phyloP scores from a whole-genome alignment of 2,888 invertebrate genomes.

The Drosophila ustulata region DNA sequence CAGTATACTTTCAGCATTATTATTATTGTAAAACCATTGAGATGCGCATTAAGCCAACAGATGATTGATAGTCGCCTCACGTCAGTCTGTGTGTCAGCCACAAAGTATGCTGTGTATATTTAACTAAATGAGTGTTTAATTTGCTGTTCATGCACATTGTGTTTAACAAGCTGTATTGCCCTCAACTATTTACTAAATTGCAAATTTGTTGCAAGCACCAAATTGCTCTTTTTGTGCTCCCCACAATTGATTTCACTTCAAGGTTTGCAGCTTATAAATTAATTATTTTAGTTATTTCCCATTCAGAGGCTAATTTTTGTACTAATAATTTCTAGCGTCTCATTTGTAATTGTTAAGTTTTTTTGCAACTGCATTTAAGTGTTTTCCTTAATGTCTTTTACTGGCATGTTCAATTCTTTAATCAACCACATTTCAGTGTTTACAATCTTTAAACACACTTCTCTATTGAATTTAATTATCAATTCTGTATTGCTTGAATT shows the following conservation, averaged over 20 bases:
- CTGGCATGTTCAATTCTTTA: too few relatives aligned
- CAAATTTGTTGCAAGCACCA: not conserved
- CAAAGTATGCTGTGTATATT: constrained; percentile 24
- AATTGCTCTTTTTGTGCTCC: not conserved
- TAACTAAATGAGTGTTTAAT: constrained; percentile 26
- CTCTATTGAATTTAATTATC: too few relatives aligned
- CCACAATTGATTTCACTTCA: not conserved
- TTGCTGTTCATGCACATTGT: constrained; percentile 8
- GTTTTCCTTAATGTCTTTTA: too few relatives aligned
- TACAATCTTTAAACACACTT: too few relatives aligned
- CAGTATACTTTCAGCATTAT: constrained; percentile 29
- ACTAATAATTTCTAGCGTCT: too few relatives aligned
- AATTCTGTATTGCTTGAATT: not conserved
- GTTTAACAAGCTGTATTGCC: constrained; percentile 3
- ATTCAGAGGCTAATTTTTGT: too few relatives aligned
- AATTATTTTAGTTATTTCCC: too few relatives aligned
- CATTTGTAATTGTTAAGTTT: too few relatives aligned
- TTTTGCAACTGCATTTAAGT: too few relatives aligned
- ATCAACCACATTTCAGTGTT: too few relatives aligned
- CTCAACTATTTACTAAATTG: constrained; percentile 5
- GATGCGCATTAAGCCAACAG: constrained; percentile 32
- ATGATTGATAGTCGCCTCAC: constrained; percentile 37
- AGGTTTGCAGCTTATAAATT: not conserved
- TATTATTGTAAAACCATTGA: constrained; percentile 50
- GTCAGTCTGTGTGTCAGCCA: constrained; percentile 1